These are phyloP conservation scores for Papilio polyxenes DNA, from an alignment of 1,140 invertebrate species.

Conservation along the genomic window DNA sequence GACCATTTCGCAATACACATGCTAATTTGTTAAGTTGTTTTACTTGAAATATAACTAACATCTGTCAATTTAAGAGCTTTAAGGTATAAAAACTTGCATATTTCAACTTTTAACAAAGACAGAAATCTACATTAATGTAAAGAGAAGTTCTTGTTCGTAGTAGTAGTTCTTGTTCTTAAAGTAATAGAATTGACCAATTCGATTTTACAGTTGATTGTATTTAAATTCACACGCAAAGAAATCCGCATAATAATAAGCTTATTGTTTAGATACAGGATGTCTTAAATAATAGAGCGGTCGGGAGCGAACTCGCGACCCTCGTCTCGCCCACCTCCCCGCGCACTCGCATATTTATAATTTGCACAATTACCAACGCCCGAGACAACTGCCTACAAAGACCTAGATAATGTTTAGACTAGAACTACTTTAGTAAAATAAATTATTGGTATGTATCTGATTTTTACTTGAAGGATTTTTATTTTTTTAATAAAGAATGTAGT, in stretches of 20 bases:
- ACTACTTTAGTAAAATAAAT: neutral
- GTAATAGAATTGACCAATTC: too few species aligned
- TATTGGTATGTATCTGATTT: too few species aligned
- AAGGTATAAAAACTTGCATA: neutral
- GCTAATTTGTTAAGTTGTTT: neutral
- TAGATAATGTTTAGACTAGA: constrained; percentile 42
- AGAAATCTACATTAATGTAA: neutral
- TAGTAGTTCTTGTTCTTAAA: too few species aligned
- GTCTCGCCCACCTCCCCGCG: constrained; percentile 53
- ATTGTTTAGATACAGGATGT: constrained; percentile 19
- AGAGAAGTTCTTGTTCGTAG: too few species aligned
- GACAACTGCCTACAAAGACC: constrained; percentile 53
- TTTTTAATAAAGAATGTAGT: too few species aligned
- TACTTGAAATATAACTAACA: neutral
- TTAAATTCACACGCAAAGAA: neutral
- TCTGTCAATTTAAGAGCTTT: too few species aligned
- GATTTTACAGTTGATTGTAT: too few species aligned
- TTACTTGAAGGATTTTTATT: too few species aligned
- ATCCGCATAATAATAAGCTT: constrained; percentile 9
- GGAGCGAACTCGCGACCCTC: constrained; percentile 53
- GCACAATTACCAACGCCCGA: constrained; percentile 71
- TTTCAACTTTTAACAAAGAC: neutral
- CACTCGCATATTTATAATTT: constrained; percentile 78
- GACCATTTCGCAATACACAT: neutral
- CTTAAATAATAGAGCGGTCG: constrained; percentile 35